A percentile compares a stretch with the other conserved stretches of the same genome.
These are phyloP conservation scores for Microtus ochrogaster DNA, from an alignment of 2,113 vertebrate species.

Conservation along the genomic window DNA sequence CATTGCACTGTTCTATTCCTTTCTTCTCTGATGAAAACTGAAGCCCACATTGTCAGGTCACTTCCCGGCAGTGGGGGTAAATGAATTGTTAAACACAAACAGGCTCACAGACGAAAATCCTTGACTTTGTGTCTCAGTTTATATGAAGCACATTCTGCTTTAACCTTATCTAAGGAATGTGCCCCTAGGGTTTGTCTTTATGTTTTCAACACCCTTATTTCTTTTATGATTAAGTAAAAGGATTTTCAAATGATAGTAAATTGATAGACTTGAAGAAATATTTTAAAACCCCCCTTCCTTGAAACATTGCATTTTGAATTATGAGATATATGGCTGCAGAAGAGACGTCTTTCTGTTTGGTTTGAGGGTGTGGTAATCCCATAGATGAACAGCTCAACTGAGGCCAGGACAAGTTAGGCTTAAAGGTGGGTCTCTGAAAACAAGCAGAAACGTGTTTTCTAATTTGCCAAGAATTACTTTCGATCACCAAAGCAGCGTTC, in stretches of 20 bases:
- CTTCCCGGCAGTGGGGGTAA: background rate
- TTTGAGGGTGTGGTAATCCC: background rate
- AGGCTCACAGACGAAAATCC: background rate
- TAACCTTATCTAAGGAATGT: background rate
- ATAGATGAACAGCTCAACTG: background rate
- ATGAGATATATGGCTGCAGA: background rate
- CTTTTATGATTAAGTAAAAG: background rate
- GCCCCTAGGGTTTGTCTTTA: background rate
- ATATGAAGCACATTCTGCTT: background rate
- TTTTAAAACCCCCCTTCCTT: background rate
- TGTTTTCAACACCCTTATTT: background rate
- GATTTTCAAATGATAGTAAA: background rate
- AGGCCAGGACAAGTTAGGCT: background rate
- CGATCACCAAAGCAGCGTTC: background rate
- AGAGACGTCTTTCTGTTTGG: background rate
- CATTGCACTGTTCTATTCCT: background rate
- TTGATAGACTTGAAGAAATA: conserved; percentile 34
- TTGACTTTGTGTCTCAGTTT: background rate
- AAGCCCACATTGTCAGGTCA: background rate
- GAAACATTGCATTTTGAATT: background rate
- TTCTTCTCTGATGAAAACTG: background rate
- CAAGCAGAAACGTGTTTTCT: background rate
- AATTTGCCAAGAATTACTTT: conserved; percentile 30
- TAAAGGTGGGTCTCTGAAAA: background rate
- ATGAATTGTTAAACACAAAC: background rate